Evolutionary conservation across 2,888 invertebrate genomes (phyloP), one percentile per base, ranked within the genome.

Genomic region (Dione juno): DNA sequence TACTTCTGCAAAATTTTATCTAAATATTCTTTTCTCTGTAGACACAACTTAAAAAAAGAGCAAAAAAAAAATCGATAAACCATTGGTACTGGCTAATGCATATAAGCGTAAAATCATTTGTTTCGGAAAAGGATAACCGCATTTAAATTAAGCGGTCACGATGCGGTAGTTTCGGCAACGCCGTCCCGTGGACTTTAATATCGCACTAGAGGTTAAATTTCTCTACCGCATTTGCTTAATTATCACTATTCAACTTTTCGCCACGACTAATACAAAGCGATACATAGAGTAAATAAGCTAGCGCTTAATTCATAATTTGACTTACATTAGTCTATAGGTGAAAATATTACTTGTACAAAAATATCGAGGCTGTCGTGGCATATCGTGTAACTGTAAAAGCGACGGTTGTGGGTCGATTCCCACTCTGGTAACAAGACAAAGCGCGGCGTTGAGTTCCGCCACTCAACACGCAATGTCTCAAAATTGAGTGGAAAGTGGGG

Each of bases 141-240:
- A 72, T 73, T 73, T 75, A 77, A 80, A 78, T 78, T 70, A 77
- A 73, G 72, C 64, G 76, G 75, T 75, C 70, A 67, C 67, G 71
- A 70, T 71, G 74, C 58, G 70, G 69, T 71, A 57, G 68, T 69
- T 45, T 63, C 28, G 65, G 54, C 40, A 54, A 40, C 59, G 40
- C 16, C 68, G 63, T 41, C 70, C 69, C 54, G 67, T 65, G 40
- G 67, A 69, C 41, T 67, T 72, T 69, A 61, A 66, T 69, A 74
- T 73, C 54, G 67, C 54, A 53, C 61, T 65, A 52, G 65, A 66
- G 71, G 71, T 72, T 64, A 74, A 74, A 72, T 72, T 66, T 57
- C 37, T 50, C 53, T 53, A 70, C 67, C 54, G 69, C 67, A 78
- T 73, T 71, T 69, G 71, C 66, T 71, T 67, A 67, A 66, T 75